These are phyloP conservation scores for Mus minutoides DNA, from an alignment of 2,797 vertebrate genomes.

Conservation along the genomic window DNA sequence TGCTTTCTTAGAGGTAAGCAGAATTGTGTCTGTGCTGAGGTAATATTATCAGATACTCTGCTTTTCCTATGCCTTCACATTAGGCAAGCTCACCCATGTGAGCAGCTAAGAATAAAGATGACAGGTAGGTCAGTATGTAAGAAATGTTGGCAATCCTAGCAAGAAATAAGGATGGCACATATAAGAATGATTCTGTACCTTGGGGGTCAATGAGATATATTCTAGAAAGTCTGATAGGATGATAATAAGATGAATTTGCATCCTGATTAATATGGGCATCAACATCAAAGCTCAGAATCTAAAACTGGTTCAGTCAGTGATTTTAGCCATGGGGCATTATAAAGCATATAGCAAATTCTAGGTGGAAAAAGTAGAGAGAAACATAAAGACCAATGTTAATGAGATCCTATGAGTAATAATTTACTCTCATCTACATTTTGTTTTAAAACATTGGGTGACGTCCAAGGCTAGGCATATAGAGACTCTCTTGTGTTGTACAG, in stretches of 20 bases:
- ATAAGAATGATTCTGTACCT: conserved; percentile 70
- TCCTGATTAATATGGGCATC: conserved; percentile 79
- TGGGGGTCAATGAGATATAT: conserved; percentile 67
- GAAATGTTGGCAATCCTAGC: conserved; percentile 81
- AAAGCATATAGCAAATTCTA: conserved; percentile 40
- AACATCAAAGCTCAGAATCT: conserved; percentile 76
- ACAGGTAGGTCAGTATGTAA: conserved; percentile 83
- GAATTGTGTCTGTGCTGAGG: conserved; percentile 74
- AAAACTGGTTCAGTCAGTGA: conserved; percentile 65
- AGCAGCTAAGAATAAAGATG: conserved; percentile 81
- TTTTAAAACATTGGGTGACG: conserved; percentile 66
- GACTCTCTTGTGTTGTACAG: conserved; percentile 58
- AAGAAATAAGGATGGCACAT: conserved; percentile 79
- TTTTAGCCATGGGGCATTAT: conserved; percentile 69
- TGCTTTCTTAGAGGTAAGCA: conserved; percentile 66
- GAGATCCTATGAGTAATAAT: conserved; percentile 53
- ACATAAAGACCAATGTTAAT: conserved; percentile 58
- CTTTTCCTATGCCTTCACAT: conserved; percentile 80
- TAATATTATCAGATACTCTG: conserved; percentile 79
- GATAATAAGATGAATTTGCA: conserved; percentile 80
- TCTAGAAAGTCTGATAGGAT: conserved; percentile 77
- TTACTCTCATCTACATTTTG: conserved; percentile 64
- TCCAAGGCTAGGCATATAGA: conserved; percentile 65
- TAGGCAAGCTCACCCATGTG: conserved; percentile 75
- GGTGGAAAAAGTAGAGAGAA: conserved; percentile 70